Percentiles rank a stretch among this genome's conserved stretches.
Evolutionary conservation across 2,888 invertebrate genomes (phyloP).

Genomic region (Argyra leucocephala): DNA sequence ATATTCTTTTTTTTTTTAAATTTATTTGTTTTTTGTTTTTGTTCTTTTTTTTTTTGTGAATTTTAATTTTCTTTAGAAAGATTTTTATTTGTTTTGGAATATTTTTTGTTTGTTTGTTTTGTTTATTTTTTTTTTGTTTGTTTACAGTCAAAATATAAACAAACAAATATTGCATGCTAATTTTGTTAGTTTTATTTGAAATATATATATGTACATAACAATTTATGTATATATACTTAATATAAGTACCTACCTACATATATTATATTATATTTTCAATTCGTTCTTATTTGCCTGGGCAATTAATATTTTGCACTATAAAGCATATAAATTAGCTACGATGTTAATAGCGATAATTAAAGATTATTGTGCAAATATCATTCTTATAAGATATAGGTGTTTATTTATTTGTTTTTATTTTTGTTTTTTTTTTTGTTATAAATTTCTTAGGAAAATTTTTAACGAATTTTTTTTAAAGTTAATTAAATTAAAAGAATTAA

Average conservation of each 20-base stretch:
- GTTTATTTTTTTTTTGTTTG: background rate
- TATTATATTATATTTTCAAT: background rate
- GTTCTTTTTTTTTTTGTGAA: no score
- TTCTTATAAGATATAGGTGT: background rate
- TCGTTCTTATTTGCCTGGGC: background rate
- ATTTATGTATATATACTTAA: background rate
- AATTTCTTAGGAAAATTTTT: no score
- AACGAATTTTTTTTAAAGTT: no score
- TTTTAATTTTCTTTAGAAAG: no score
- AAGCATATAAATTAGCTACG: background rate
- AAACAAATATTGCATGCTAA: background rate
- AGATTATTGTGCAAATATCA: slow-evolving; percentile 1
- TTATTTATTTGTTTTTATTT: background rate
- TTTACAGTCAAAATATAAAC: background rate
- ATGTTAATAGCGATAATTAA: background rate
- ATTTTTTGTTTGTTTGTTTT: no score
- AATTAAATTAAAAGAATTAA: no score
- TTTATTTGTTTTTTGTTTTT: no score
- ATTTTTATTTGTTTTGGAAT: no score
- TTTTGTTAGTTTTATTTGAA: background rate
- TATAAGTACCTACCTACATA: no score
- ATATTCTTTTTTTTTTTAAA: no score
- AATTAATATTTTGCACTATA: slow-evolving; percentile 3
- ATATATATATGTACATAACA: no score
- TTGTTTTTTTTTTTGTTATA: no score